A percentile compares a stretch with the other conserved stretches of the same genome.
Conservation (phyloP, 2,113 vertebrate species). For the Heterotis niloticus region DNA sequence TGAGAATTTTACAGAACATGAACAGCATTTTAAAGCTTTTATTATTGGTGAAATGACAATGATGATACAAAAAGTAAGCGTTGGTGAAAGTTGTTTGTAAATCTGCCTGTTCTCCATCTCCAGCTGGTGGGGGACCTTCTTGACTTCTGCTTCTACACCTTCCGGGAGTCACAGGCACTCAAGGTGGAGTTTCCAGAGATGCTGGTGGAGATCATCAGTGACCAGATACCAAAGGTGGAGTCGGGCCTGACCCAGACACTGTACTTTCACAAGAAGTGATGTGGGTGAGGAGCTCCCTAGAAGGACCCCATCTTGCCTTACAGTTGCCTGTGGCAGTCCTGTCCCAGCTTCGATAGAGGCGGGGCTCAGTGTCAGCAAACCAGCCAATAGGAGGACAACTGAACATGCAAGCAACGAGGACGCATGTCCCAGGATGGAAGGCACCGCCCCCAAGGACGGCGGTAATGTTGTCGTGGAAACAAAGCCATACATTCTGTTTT, state of each 20-base stretch:
- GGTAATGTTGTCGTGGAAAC: conserved; percentile 89
- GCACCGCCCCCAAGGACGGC: conserved; percentile 63
- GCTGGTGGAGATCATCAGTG: conserved; percentile 99
- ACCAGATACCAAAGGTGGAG: conserved; percentile 99
- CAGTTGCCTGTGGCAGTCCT: conserved; percentile 56
- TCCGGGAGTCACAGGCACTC: conserved; percentile 93
- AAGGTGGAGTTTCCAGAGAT: conserved; percentile 99
- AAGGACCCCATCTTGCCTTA: conserved; percentile 83
- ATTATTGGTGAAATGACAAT: no score
- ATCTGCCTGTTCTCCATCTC: conserved; percentile 40
- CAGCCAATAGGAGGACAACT: conserved; percentile 34
- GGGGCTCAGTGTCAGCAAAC: neutral
- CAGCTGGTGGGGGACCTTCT: conserved; percentile 91
- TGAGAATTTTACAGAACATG: no score
- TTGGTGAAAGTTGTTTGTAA: no score
- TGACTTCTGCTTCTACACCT: conserved; percentile 99
- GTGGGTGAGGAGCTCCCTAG: neutral
- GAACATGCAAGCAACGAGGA: conserved; percentile 44
- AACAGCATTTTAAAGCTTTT: no score
- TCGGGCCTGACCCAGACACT: conserved; percentile 94
- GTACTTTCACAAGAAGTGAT: conserved; percentile 98
- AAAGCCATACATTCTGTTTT: conserved; percentile 90
- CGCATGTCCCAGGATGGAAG: conserved; percentile 47
- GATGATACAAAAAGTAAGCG: no score
- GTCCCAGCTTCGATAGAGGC: conserved; percentile 59